A percentile compares a stretch with the other conserved stretches of the same genome.
Conservation (phyloP, 2,797 vertebrate species). For the Esox masquinongy region DNA sequence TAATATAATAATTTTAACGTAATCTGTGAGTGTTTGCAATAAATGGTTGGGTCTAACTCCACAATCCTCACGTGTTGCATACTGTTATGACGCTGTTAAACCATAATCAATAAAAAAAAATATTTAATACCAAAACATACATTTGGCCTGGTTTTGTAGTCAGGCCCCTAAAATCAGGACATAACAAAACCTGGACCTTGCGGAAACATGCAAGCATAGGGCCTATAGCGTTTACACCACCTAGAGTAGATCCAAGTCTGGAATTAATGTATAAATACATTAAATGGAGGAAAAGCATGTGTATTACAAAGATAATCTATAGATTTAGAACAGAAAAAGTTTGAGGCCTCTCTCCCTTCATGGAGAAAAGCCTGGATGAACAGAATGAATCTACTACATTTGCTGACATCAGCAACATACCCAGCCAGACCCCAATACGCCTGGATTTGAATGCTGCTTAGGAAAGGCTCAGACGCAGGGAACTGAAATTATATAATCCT, state of each 20-base stretch:
- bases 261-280: background rate
- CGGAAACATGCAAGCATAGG: background rate
- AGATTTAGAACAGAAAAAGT: background rate
- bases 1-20: background rate
- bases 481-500: slow-evolving; percentile 1
- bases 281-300: background rate
- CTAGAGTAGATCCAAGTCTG: background rate
- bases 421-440: background rate
- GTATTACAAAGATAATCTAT: background rate
- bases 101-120: slow-evolving; percentile 3
- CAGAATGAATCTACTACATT: background rate
- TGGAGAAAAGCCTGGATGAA: background rate
- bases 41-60: slow-evolving; percentile 13
- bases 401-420: slow-evolving; percentile 2
- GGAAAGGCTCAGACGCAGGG: background rate
- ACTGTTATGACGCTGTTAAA: background rate
- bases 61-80: slow-evolving; percentile 10
- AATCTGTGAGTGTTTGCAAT: background rate
- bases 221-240: background rate
- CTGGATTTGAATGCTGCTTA: background rate
- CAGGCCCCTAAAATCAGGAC: background rate
- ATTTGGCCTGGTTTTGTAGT: background rate
- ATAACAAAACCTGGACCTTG: background rate
- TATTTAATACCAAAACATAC: background rate
- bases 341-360: background rate